Percentiles rank a stretch among this genome's conserved stretches.
Conservation (phyloP, 2,888 invertebrate species). For the Muschampia plurimacula region DNA sequence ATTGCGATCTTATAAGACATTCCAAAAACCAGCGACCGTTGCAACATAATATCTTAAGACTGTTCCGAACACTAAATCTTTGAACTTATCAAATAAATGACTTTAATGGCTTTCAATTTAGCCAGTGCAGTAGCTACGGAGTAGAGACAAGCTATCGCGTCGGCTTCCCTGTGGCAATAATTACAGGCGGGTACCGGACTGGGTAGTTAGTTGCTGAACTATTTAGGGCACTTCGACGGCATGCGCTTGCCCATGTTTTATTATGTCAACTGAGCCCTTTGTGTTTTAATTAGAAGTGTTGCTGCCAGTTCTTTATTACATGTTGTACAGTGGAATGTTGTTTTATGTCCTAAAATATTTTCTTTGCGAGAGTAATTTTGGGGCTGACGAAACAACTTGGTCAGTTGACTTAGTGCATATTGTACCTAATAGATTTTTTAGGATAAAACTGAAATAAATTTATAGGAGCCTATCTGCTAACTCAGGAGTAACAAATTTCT, state of each 20-base stretch:
- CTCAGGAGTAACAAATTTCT: too few relatives aligned
- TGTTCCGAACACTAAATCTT: neutral
- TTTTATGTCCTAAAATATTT: conserved; percentile 17
- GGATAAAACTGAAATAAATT: too few relatives aligned
- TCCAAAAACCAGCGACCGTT: neutral
- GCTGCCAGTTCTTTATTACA: conserved; percentile 56
- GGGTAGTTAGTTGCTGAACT: conserved; percentile 61
- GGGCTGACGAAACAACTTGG: neutral
- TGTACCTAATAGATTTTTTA: too few relatives aligned
- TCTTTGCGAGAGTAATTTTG: neutral
- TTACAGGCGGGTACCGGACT: conserved; percentile 56
- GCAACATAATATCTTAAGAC: neutral
- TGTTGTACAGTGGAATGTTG: conserved; percentile 19
- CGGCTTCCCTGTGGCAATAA: conserved; percentile 61
- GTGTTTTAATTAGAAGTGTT: conserved; percentile 72
- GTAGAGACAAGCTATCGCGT: conserved; percentile 44
- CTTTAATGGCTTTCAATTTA: conserved; percentile 4
- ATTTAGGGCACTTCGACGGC: conserved; percentile 67
- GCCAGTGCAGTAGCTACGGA: neutral
- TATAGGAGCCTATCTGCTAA: too few relatives aligned
- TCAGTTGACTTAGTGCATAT: neutral
- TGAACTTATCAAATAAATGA: conserved; percentile 4
- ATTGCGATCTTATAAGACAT: too few relatives aligned
- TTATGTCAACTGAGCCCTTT: conserved; percentile 70
- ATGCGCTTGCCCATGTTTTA: conserved; percentile 61